Conservation (phyloP, 2,888 invertebrate genomes). For the Drosophila infuscata region DNA sequence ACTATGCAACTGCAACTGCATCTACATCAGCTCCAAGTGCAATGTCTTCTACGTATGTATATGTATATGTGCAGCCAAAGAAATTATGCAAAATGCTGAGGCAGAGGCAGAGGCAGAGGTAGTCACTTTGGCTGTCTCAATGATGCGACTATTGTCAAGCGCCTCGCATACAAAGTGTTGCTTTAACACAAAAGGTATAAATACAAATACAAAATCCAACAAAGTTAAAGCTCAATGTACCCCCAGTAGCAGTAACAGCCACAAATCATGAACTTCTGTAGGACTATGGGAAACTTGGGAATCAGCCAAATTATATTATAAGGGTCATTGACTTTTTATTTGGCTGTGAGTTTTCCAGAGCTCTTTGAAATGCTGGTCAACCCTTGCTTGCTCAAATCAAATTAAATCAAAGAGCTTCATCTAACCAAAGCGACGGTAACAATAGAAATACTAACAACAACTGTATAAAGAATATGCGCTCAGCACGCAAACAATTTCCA, state of each 20-base stretch:
- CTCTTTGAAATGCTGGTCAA: slow-evolving; percentile 44
- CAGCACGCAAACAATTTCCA: slow-evolving; percentile 77
- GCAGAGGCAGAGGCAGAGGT: not conserved
- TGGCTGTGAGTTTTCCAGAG: slow-evolving; percentile 4
- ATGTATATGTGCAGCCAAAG: slow-evolving; percentile 17
- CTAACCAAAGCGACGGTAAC: slow-evolving; percentile 36
- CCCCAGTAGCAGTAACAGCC: slow-evolving; percentile 9
- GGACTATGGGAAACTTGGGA: slow-evolving; percentile 29
- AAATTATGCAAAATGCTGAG: slow-evolving; percentile 5
- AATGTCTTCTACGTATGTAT: slow-evolving; percentile 54
- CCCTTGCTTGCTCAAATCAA: slow-evolving; percentile 49
- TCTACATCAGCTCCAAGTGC: slow-evolving; percentile 54
- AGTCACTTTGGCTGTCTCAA: slow-evolving; percentile 20
- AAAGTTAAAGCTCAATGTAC: slow-evolving; percentile 69
- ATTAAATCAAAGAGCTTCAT: slow-evolving; percentile 51
- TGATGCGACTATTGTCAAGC: slow-evolving; percentile 63
- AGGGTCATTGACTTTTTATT: slow-evolving; percentile 38
- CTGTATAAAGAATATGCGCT: slow-evolving; percentile 37
- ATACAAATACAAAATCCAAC: slow-evolving; percentile 6
- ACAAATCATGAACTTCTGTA: slow-evolving; percentile 13
- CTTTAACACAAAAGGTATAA: slow-evolving; percentile 23
- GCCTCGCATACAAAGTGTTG: slow-evolving; percentile 70
- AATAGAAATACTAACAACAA: slow-evolving; percentile 16
- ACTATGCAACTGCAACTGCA: slow-evolving; percentile 40
- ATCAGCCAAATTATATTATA: not conserved